These are phyloP conservation scores for Castor canadensis DNA, from an alignment of 2,113 vertebrate species.

Conservation along the genomic window DNA sequence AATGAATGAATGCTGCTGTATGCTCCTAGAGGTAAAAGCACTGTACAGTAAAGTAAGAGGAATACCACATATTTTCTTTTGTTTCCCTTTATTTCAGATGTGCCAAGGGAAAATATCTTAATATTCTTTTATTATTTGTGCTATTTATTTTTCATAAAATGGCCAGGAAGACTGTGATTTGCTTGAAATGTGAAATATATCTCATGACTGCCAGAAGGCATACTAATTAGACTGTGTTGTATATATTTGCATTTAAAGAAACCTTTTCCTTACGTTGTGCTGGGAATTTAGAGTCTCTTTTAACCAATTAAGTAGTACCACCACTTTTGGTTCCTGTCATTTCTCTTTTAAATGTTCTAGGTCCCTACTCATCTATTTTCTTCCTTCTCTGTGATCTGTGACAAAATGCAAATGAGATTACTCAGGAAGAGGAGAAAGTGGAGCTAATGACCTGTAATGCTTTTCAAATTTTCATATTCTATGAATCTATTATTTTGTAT, in stretches of 20 bases:
- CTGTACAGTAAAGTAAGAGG: not conserved
- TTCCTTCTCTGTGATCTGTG: not conserved
- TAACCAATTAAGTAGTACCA: rapidly evolving
- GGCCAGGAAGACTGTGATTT: no score
- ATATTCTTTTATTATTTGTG: not conserved
- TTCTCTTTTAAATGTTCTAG: not conserved
- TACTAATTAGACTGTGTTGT: not conserved
- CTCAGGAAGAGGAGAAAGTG: not conserved
- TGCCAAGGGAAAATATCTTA: not conserved
- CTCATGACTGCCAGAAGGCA: not conserved
- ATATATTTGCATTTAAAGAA: not conserved
- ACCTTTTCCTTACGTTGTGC: not conserved
- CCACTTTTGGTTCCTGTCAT: no score
- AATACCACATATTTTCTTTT: not conserved
- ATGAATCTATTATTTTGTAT: rapidly evolving
- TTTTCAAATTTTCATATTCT: not conserved
- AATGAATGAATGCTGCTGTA: rapidly evolving
- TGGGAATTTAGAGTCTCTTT: no score
- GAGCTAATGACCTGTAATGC: not conserved
- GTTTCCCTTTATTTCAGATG: not conserved
- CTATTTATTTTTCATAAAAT: no score
- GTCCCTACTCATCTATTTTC: rapidly evolving
- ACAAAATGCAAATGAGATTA: no score
- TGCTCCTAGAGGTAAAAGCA: no score
- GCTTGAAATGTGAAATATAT: not conserved